Percentiles rank a stretch among this genome's conserved stretches.
phyloP scores from a whole-genome alignment of 2,888 invertebrate species.

The Caenorhabditis angaria region DNA sequence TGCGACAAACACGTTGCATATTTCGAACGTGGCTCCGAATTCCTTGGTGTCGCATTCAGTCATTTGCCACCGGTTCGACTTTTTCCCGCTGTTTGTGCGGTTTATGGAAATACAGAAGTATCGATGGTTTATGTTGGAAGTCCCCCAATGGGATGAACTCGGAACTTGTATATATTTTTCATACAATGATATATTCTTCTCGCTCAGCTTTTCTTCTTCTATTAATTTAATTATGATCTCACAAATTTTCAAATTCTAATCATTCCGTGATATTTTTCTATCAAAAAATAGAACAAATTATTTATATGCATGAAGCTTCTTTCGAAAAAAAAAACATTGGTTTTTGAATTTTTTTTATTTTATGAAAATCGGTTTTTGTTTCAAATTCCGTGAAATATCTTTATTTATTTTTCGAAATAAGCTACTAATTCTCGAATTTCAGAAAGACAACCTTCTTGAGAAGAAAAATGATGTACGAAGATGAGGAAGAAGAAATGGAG shows the following conservation, averaged over 20 bases:
- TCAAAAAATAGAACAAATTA: neutral
- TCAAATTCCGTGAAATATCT: too few relatives aligned
- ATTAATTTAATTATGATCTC: neutral
- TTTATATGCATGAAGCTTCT: neutral
- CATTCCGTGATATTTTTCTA: slow-evolving; percentile 1
- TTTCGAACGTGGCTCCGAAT: slow-evolving; percentile 90
- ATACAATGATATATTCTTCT: neutral
- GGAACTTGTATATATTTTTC: too few relatives aligned
- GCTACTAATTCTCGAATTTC: too few relatives aligned
- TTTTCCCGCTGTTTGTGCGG: slow-evolving; percentile 94
- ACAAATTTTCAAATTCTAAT: neutral
- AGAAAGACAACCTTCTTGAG: too few relatives aligned
- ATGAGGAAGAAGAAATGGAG: slow-evolving; percentile 49
- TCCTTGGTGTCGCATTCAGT: slow-evolving; percentile 82
- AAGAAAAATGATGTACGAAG: slow-evolving; percentile 48
- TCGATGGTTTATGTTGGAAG: slow-evolving; percentile 97
- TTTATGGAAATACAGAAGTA: slow-evolving; percentile 98
- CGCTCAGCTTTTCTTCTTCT: slow-evolving; percentile 8
- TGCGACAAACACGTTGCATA: slow-evolving; percentile 95
- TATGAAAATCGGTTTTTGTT: neutral
- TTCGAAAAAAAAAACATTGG: neutral
- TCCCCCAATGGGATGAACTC: slow-evolving; percentile 79
- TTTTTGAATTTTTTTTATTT: neutral
- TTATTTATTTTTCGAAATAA: too few relatives aligned
- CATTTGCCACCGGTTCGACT: slow-evolving; percentile 77